Base-by-base conservation (phyloP, 1,140 invertebrate genomes). In the Physella acuta region DNA sequence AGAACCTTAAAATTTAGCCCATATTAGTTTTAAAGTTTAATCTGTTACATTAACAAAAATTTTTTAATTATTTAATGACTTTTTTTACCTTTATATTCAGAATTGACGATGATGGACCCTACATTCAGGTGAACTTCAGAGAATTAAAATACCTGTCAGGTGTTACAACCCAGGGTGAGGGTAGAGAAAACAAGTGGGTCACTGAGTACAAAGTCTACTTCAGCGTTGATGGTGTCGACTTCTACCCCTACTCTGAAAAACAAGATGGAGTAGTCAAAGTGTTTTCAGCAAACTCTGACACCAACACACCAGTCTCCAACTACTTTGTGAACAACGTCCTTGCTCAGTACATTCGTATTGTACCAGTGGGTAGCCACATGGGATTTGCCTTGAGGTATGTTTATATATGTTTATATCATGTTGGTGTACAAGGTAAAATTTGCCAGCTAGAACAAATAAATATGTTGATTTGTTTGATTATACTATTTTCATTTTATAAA, bases 111-210 rank as follows among this genome's bases (percentile, higher is more conserved):
- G 3, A 11, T 11, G 11, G 20, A 24, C 58, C 58, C 33, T 63
- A 28, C 24, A 63, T 63, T 33, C 37, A 63, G 34, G 78, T 85
- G n/a, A 77, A 85, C 71, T 78, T 85, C 55, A 39, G 72, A 31
- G 80, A 85, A 58, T 68, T 78, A 3, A 81, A 84, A 67, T 71
- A 77, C 58, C 71, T 85, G 26, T 82, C 83, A 28, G 84, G 84
- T 0, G 72, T 85, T 31, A 52, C 75, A 20, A 74, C 73, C 3
- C 75, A 78, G 49, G 78, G 76, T 16, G 53, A 61, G 53, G 63
- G 36, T 8, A 37, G 70, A n/a, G 65, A 62, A 20, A 68, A 76
- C 17, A 76, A 77, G 20, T 85, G 79, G 78, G 77, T 86, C 2
- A 79, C 72, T 52, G 36, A 56, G 3, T 86, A 82, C 64, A 76